phyloP scores from a whole-genome alignment of 1,140 invertebrate species.

The Littorina saxatilis region DNA sequence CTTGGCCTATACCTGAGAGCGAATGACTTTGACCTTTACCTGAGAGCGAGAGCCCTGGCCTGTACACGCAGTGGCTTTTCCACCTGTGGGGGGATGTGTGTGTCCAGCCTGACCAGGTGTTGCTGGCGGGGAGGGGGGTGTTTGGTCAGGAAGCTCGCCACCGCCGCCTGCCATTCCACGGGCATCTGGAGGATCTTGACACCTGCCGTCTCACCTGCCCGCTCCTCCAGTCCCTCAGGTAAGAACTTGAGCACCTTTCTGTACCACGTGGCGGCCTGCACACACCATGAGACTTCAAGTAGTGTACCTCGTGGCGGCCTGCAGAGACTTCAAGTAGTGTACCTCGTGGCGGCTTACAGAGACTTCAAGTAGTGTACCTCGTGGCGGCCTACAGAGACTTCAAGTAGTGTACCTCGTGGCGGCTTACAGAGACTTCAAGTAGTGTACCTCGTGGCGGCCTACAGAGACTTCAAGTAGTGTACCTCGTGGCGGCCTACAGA shows the following conservation, averaged over 20 bases:
- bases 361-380: too few species aligned
- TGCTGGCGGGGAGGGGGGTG: conserved; percentile 49
- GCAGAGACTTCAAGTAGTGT: too few species aligned
- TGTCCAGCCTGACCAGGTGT: conserved; percentile 50
- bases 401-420: too few species aligned
- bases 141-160: conserved; percentile 45
- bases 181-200: not conserved
- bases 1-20: too few species aligned
- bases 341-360: too few species aligned
- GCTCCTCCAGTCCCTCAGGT: conserved; percentile 40
- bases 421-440: too few species aligned
- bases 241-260: conserved; percentile 54
- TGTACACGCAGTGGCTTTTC: conserved; percentile 42
- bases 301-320: too few species aligned
- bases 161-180: conserved; percentile 37
- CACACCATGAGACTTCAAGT: too few species aligned
- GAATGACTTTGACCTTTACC: conserved; percentile 21
- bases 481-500: too few species aligned
- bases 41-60: conserved; percentile 47
- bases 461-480: too few species aligned
- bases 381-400: too few species aligned
- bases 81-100: conserved; percentile 41
- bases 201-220: not conserved
- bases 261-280: conserved; percentile 49
- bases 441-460: too few species aligned